Base-by-base conservation (phyloP, 2,113 vertebrate species). In the Phalacrocorax brasilianus region DNA sequence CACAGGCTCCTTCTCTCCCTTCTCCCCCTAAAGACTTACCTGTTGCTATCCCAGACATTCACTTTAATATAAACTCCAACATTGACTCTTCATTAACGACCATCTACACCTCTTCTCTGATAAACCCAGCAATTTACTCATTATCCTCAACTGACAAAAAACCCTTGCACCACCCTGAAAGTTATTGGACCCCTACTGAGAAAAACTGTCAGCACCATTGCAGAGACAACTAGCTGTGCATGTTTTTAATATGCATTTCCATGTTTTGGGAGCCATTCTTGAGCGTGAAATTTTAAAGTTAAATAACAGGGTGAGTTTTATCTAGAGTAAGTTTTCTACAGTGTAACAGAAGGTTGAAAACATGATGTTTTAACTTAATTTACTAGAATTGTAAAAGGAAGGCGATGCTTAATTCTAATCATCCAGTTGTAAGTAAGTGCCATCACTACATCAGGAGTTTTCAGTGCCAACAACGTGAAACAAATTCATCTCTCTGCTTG, bases 361-460 rank as follows among this genome's bases (percentile, higher is more conserved):
- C 45, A 87, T 38, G 78, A 85, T 83, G 38, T 79, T 92, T 93
- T 91, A 85, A 85, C 82, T 78, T 90, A 72, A 71, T 78, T 81
- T 75, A 90, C 23, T 61, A 9, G 78, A 94, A 95, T 70, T 90
- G 59, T 32, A 89, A 72, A 74, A 84, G 38, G 22, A 95, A 92
- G 63, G 30, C 2, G 4, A 88, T 91, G 49, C 35, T 85, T 84
- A 89, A 94, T 94, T 96, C 75, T 86, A 92, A 97, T 88, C 35
- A 80, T 72, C 61, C 5, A 7, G 65, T 42, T 53, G 24, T 84
- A 90, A 90, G 21, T 28, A 74, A 74, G 38, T 77, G 72, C 82
- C 78, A 91, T 47, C 18, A 72, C 40, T 28, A 18, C 32, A 44
- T 81, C 58, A 86, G 58, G 23, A 84, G 67, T 75, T 90, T 80